Conservation (phyloP, 2,113 vertebrate species). For the Axis porcinus region DNA sequence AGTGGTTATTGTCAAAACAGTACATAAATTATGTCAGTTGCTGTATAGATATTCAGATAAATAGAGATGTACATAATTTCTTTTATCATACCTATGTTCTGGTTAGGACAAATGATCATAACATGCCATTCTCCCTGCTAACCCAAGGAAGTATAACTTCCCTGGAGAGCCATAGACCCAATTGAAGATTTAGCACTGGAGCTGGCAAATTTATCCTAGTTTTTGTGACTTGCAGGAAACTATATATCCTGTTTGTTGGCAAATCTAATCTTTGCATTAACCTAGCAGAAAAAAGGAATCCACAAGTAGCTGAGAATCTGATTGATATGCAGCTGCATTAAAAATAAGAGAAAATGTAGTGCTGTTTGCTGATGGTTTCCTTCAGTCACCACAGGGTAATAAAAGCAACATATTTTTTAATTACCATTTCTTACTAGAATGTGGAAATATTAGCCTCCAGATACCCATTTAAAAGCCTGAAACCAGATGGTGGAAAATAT, state of each 20-base stretch:
- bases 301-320: conserved; percentile 16
- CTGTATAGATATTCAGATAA: background rate
- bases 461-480: conserved; percentile 51
- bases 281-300: background rate
- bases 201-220: background rate
- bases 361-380: conserved; percentile 20
- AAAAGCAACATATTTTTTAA: conserved; percentile 67
- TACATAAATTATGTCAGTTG: background rate
- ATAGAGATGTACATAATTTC: background rate
- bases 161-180: background rate
- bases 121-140: background rate
- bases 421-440: conserved; percentile 63
- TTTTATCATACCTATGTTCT: background rate
- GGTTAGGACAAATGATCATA: conserved; percentile 9
- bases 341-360: conserved; percentile 31
- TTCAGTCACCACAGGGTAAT: conserved; percentile 45
- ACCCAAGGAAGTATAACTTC: conserved; percentile 25
- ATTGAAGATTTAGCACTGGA: background rate
- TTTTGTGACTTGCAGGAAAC: background rate
- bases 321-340: conserved; percentile 29
- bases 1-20: background rate
- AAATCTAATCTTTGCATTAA: background rate
- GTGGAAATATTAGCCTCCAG: conserved; percentile 62
- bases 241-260: background rate
- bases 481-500: conserved; percentile 64